Conservation (phyloP, 30 jellyfish, hydroid and myxozoan genomes). For the Hydra vulgaris region DNA sequence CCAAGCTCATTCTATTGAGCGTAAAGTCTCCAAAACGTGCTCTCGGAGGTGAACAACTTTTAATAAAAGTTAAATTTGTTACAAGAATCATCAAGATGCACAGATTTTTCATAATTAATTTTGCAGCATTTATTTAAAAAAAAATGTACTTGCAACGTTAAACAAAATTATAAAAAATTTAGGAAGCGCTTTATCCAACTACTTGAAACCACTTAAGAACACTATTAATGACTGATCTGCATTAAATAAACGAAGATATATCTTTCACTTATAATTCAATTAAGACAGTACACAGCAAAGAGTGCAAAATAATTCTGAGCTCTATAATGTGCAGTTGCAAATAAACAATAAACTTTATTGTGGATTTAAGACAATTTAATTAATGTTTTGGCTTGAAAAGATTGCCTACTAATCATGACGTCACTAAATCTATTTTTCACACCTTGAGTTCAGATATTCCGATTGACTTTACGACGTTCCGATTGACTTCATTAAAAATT, state of each 20-base stretch:
- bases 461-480: background rate
- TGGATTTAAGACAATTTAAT: background rate
- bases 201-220: background rate
- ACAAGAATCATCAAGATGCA: background rate
- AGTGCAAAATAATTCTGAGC: background rate
- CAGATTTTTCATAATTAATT: background rate
- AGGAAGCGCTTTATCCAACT: background rate
- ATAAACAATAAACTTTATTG: background rate
- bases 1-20: background rate
- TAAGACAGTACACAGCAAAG: background rate
- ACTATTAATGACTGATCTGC: background rate
- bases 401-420: background rate
- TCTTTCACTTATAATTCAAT: background rate
- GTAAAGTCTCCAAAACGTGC: conserved; percentile 5
- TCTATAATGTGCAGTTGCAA: background rate
- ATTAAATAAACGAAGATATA: background rate
- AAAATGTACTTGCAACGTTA: background rate
- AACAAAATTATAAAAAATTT: no score
- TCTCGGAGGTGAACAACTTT: conserved; percentile 19
- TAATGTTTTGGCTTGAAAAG: background rate
- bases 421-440: background rate
- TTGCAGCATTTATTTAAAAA: background rate
- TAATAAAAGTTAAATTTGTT: background rate
- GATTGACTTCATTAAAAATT: background rate
- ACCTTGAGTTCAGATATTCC: background rate